Conservation (phyloP, 2,888 invertebrate genomes). For the Rhopalosiphum nymphaeae region DNA sequence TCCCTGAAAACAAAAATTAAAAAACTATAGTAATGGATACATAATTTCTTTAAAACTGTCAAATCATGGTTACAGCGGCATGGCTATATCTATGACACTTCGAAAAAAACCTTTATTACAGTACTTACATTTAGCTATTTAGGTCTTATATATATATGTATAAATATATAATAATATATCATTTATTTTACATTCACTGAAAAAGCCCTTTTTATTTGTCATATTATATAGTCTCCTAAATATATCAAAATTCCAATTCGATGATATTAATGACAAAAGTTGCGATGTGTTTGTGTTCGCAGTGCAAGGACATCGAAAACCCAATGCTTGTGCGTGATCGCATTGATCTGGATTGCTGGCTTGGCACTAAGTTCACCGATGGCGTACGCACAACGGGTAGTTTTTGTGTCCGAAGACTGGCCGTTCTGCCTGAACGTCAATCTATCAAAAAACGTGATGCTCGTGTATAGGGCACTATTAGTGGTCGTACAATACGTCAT, state of each 20-base stretch:
- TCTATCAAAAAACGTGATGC: constrained; percentile 73
- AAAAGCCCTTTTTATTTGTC: background rate
- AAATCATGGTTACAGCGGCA: background rate
- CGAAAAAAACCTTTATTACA: background rate
- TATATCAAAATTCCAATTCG: background rate
- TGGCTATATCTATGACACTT: background rate
- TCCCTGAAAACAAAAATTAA: background rate
- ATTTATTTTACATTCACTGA: background rate
- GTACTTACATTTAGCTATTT: no score
- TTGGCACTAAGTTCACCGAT: constrained; percentile 70
- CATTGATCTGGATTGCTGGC: constrained; percentile 72
- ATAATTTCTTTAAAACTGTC: background rate
- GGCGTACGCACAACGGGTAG: constrained; percentile 69
- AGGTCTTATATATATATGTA: no score
- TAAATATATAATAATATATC: no score
- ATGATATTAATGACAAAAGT: background rate
- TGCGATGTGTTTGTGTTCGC: constrained; percentile 34
- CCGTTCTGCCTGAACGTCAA: constrained; percentile 75
- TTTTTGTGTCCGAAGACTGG: constrained; percentile 67
- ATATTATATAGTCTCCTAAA: background rate
- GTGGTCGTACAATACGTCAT: constrained; percentile 75
- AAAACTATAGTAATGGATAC: background rate
- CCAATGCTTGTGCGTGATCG: constrained; percentile 71
- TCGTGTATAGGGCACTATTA: constrained; percentile 74
- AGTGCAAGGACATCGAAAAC: constrained; percentile 70